Conservation (phyloP, 2,888 invertebrate genomes). For the Aquatica leii region DNA sequence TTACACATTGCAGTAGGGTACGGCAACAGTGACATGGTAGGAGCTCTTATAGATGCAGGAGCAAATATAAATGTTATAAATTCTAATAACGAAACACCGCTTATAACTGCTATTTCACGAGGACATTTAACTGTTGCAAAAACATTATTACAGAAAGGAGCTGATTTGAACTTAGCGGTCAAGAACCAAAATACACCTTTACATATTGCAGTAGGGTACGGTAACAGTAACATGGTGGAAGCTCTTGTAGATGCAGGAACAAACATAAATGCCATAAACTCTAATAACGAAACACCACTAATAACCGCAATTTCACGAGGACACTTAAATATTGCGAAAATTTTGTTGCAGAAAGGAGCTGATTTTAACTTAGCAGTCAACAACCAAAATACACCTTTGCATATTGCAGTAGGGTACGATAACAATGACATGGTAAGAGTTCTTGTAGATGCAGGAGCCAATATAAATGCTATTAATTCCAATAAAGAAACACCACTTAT, state of each 20-base stretch:
- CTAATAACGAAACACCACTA: neutral
- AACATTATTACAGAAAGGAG: neutral
- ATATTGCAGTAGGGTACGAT: neutral
- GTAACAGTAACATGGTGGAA: neutral
- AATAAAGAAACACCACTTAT: neutral
- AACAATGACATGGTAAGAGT: neutral
- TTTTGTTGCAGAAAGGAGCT: neutral
- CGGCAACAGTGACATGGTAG: neutral
- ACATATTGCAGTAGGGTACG: neutral
- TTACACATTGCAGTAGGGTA: conserved; percentile 1
- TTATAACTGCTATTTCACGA: neutral
- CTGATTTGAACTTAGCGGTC: neutral
- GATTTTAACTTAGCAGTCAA: neutral
- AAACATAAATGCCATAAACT: neutral
- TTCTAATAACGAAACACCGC: neutral
- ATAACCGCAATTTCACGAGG: neutral
- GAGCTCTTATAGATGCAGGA: neutral
- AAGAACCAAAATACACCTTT: conserved; percentile 1
- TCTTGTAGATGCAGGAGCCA: neutral
- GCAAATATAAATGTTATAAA: neutral
- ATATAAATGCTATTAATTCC: neutral
- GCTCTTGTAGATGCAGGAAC: neutral
- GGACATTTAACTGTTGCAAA: neutral
- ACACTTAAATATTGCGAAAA: neutral
- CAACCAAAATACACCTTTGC: neutral